Evolutionary conservation across 35 echinoderm and acorn worm genomes (phyloP), one percentile per base, ranked within the genome.

Genomic region (Strongylocentrotus purpuratus): DNA sequence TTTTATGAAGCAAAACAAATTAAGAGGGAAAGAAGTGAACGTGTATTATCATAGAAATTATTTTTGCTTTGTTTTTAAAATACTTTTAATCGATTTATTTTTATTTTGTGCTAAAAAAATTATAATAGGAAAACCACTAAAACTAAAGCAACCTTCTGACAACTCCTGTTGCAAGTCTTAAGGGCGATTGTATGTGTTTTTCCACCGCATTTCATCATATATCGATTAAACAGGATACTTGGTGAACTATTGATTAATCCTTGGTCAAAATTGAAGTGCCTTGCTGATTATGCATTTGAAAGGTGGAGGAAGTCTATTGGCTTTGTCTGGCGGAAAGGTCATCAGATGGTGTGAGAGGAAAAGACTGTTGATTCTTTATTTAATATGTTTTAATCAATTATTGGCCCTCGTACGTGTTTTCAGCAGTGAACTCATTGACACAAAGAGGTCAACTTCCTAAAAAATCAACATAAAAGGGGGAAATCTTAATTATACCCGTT

Each of bases 181-280:
- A 10, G 15, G 50, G 10, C 50, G 1, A 55, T 2, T 55, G 50
- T 55, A 55, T 55, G 50, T 2, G 50, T 2, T 55, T 52, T 55
- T 55, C 50, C 50, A 55, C 50, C 50, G 50, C 50, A 55, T 55
- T 55, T 12, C 65, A 78, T 28, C 7, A 78, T 78, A 8, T n/a
- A 78, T n/a, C 65, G 65, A 78, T 78, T 78, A 78, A 28, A 78
- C 65, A 78, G 65, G 65, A 78, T 78, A 78, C 65, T 78, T 78
- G 65, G 20, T 78, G 65, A 78, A 78, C 65, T 78, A 78, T 78
- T n/a, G 65, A 78, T 78, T 78, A 78, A 78, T 78, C 65, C 22
- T 78, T 78, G 65, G 65, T 78, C 5, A 78, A 78, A 78, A 78
- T 28, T 78, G 65, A 78, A 78, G 65, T 78, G 65, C 28, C 65